Evolutionary conservation across 2,113 vertebrate species (phyloP).

Genomic region (Salvelinus sp.): DNA sequence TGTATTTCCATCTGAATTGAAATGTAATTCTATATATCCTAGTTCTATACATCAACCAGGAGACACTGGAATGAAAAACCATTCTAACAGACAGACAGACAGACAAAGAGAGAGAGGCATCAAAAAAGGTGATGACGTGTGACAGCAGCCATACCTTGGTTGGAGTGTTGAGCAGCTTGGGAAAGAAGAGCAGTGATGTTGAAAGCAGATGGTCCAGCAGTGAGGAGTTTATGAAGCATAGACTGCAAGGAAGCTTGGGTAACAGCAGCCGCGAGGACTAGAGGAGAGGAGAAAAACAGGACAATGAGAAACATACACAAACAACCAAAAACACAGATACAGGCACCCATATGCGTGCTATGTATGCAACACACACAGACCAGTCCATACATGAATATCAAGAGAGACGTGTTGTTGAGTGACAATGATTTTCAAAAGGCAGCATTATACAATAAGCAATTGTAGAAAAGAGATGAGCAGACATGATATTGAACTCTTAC

Average conservation of each 20-base stretch:
- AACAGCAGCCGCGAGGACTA: conserved; percentile 98
- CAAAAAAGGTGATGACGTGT: background rate
- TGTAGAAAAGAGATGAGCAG: background rate
- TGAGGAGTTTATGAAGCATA: conserved; percentile 99
- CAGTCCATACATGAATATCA: background rate
- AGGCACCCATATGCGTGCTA: background rate
- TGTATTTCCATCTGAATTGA: too few species aligned
- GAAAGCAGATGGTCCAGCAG: conserved; percentile 97
- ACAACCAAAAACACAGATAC: conserved; percentile 17
- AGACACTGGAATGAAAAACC: background rate
- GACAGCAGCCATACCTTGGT: conserved; percentile 84
- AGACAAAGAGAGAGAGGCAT: conserved; percentile 8
- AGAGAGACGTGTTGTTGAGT: background rate
- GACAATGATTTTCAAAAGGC: conserved; percentile 13
- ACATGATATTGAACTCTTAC: background rate
- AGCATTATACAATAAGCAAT: background rate
- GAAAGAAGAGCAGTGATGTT: conserved; percentile 97
- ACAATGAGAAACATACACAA: background rate
- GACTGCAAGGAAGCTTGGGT: conserved; percentile 99
- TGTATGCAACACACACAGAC: background rate
- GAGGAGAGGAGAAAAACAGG: conserved; percentile 33
- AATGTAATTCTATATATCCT: too few species aligned
- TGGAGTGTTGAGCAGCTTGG: conserved; percentile 95
- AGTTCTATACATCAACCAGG: too few species aligned
- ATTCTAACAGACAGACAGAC: background rate